Evolutionary conservation across 2,888 invertebrate genomes (phyloP).

Genomic region (Sphinx pinastri): DNA sequence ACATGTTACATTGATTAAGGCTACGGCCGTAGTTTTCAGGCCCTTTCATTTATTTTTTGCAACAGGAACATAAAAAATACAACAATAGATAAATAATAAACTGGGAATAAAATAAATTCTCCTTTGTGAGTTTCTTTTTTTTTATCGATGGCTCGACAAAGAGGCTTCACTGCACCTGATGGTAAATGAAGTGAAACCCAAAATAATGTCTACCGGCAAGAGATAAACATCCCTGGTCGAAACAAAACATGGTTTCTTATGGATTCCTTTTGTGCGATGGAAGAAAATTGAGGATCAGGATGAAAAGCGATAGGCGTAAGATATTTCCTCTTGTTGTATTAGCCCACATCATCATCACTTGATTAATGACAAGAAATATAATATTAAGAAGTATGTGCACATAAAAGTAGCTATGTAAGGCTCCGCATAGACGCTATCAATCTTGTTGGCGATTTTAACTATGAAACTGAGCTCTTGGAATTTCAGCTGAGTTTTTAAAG

Average conservation of each 20-base stretch:
- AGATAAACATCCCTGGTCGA: too few relatives aligned
- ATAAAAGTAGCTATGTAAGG: too few relatives aligned
- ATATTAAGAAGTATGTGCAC: too few relatives aligned
- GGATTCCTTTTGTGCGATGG: conserved; percentile 34
- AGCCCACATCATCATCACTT: conserved; percentile 13
- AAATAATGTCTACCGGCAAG: too few relatives aligned
- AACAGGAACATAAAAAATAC: conserved; percentile 42
- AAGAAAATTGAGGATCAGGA: conserved; percentile 4
- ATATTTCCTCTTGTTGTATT: conserved; percentile 3
- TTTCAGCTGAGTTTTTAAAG: too few relatives aligned
- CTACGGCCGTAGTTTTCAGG: conserved; percentile 55
- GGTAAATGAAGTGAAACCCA: too few relatives aligned
- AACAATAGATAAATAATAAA: conserved; percentile 31
- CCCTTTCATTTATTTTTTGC: conserved; percentile 40
- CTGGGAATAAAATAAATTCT: conserved; percentile 8
- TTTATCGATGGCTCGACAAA: too few relatives aligned
- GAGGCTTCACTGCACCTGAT: too few relatives aligned
- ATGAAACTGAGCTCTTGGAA: too few relatives aligned
- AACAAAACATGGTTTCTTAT: not conserved
- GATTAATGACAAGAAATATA: not conserved
- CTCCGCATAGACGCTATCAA: too few relatives aligned
- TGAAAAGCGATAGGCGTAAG: conserved; percentile 10
- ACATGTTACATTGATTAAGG: conserved; percentile 60
- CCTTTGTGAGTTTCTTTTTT: not conserved
- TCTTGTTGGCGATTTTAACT: too few relatives aligned